phyloP scores from a whole-genome alignment of 2,113 vertebrate genomes.

The Sakesphorus luctuosus region DNA sequence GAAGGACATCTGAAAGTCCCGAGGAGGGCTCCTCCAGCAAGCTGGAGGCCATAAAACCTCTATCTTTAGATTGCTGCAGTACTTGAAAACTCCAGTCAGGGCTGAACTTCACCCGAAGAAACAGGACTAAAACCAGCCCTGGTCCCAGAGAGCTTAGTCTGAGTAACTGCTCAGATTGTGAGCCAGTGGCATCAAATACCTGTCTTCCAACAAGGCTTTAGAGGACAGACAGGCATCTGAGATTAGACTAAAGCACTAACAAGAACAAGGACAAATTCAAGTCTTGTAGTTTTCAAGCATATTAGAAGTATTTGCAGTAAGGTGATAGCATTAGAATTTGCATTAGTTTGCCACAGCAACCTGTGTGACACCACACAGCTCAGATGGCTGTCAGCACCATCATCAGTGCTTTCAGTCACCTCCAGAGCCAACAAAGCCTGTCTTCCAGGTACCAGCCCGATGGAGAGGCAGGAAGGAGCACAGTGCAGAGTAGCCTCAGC shows the following conservation, averaged over 20 bases:
- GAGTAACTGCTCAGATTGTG: neutral
- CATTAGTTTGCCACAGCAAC: neutral
- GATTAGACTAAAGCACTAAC: neutral
- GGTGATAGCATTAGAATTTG: neutral
- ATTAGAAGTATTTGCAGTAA: neutral
- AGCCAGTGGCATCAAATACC: neutral
- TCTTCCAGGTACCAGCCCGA: neutral
- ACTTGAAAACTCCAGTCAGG: conserved; percentile 29
- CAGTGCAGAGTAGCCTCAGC: neutral
- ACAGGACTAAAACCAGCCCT: neutral
- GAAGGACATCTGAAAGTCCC: neutral
- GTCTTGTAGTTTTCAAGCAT: neutral
- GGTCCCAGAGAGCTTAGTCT: neutral
- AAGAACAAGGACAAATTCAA: neutral
- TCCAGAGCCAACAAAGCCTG: neutral
- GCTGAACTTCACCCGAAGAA: neutral
- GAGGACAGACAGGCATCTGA: neutral
- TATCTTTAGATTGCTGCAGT: neutral
- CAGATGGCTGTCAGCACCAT: neutral
- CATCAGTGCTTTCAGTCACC: neutral
- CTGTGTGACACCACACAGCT: neutral
- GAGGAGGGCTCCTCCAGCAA: conserved; percentile 8
- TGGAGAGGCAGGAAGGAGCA: neutral
- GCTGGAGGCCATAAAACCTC: neutral
- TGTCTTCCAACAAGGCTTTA: neutral